Base-by-base conservation (phyloP, 2,113 vertebrate genomes). In the Lipophrys pholis region DNA sequence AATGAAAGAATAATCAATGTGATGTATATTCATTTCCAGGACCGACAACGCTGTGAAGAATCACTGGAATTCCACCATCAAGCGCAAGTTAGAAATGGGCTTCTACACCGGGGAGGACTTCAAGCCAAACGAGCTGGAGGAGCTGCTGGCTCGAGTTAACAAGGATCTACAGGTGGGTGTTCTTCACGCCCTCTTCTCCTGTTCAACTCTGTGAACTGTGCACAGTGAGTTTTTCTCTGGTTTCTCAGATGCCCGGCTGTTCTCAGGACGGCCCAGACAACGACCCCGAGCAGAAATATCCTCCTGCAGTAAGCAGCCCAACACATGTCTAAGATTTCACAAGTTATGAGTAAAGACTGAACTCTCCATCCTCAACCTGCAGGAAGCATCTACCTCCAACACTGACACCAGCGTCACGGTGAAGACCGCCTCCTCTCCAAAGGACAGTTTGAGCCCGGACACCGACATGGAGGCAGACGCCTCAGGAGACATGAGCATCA, bases 21-120 rank as follows among this genome's bases (percentile, higher is more conserved):
- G 21, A 2, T 2, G 21, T 30, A 41, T 66, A 3, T 66, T 11
- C 49, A 8, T 39, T 54, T 8, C 51, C 66, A 99, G 98, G 84
- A 99, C 98, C 0, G 98, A 99, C 85, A 99, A 99, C 12, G 98
- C 98, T 4, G 97, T 99, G 83, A 99, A 99, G 87, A 99, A 99
- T 85, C 98, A 99, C 90, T 99, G 98, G 98, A 99, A 99, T 80
- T 99, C 98, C 0, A 99, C 98, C 36, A 99, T 99, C 81, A 99
- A 98, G 76, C 93, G 98, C 50, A 99, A 98, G 46, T 93, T 99
- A 75, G 98, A 99, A 82, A 96, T 94, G 0, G 96, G 96, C 17
- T 95, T 94, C 42, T 99, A 96, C 57, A 76, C 91, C 3, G 94
- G 76, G 0, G 95, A 96, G 79, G 95, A 3, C 72, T 93, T 52